Conservation (phyloP, 2,888 invertebrate species). For the Biston stratarius region DNA sequence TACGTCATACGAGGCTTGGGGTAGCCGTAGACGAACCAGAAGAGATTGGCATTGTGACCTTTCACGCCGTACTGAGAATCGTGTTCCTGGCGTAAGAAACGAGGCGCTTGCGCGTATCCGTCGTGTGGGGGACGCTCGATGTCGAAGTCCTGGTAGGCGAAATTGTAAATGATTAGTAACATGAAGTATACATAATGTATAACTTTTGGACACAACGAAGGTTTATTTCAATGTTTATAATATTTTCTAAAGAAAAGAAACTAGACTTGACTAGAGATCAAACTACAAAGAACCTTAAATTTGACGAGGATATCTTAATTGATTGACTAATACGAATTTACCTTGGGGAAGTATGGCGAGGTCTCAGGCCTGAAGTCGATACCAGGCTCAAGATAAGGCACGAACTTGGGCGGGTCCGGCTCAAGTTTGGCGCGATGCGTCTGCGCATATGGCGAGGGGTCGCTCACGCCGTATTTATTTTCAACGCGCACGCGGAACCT, state of each 20-base stretch:
- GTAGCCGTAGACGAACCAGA: slow-evolving; percentile 98
- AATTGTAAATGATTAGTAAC: background rate
- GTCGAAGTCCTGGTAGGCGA: slow-evolving; percentile 90
- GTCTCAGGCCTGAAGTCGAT: slow-evolving; percentile 94
- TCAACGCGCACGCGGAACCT: slow-evolving; percentile 98
- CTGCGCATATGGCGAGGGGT: slow-evolving; percentile 96
- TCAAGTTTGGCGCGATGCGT: slow-evolving; percentile 93
- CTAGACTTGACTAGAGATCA: too few species aligned
- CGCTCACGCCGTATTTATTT: slow-evolving; percentile 98
- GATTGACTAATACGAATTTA: slow-evolving; percentile 2
- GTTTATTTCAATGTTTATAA: too few species aligned
- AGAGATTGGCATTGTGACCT: slow-evolving; percentile 95
- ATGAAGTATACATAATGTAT: too few species aligned
- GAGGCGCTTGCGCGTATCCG: slow-evolving; percentile 93
- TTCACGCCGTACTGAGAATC: slow-evolving; percentile 97
- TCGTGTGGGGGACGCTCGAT: slow-evolving; percentile 96
- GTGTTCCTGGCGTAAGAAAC: slow-evolving; percentile 94
- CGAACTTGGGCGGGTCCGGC: slow-evolving; percentile 92
- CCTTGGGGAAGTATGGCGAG: slow-evolving; percentile 94
- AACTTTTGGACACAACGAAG: too few species aligned
- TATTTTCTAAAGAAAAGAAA: too few species aligned
- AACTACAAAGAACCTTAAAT: too few species aligned
- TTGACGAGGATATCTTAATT: too few species aligned
- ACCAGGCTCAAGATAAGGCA: slow-evolving; percentile 92
- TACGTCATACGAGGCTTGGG: slow-evolving; percentile 97